Conservation (phyloP, 2,888 invertebrate genomes). For the Chironomus riparius region DNA sequence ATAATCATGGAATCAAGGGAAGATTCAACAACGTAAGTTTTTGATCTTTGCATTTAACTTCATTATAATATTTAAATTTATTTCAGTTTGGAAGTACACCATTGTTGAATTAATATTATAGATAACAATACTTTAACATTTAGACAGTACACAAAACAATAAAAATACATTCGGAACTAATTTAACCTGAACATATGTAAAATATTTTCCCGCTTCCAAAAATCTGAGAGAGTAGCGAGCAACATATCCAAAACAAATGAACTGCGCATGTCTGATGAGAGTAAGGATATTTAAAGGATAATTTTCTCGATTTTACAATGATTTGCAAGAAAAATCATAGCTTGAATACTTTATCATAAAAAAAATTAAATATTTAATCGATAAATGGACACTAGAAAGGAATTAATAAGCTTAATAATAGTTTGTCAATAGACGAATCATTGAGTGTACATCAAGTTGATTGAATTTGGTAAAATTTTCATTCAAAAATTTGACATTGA, state of each 20-base stretch:
- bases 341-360: background rate
- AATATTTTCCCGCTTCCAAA: background rate
- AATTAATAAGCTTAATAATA: background rate
- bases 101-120: too few relatives aligned
- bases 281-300: background rate
- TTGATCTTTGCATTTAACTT: too few relatives aligned
- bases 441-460: background rate
- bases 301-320: background rate
- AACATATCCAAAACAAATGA: background rate
- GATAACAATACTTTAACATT: too few relatives aligned
- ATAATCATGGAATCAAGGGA: too few relatives aligned
- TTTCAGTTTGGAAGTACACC: too few relatives aligned
- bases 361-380: background rate
- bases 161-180: background rate
- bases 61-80: too few relatives aligned
- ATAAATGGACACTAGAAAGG: background rate
- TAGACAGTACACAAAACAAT: too few relatives aligned
- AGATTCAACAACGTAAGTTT: too few relatives aligned
- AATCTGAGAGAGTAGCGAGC: too few relatives aligned
- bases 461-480: background rate
- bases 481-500: background rate
- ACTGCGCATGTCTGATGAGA: slow-evolving; percentile 1
- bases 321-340: slow-evolving; percentile 5
- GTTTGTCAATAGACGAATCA: background rate
- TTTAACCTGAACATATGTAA: background rate